Percentiles rank a stretch among this genome's conserved stretches.
Conservation (phyloP, 2,888 invertebrate species). For the Arge pagana region DNA sequence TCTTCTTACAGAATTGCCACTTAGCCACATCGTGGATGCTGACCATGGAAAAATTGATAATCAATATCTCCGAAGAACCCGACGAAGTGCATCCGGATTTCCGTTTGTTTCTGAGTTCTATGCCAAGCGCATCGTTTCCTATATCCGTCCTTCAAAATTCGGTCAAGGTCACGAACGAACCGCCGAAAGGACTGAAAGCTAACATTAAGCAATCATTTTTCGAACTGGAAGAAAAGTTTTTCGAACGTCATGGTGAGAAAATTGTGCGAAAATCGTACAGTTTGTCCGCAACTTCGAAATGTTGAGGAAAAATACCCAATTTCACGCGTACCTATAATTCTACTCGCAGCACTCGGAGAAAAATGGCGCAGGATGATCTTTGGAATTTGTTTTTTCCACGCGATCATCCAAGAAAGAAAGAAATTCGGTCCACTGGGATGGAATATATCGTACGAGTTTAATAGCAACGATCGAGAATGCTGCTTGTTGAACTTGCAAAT, state of each 20-base stretch:
- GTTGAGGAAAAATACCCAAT: conserved; percentile 6
- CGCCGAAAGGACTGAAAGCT: conserved; percentile 88
- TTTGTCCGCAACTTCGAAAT: conserved; percentile 18
- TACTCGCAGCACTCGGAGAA: conserved; percentile 63
- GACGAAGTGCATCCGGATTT: conserved; percentile 73
- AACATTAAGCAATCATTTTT: conserved; percentile 83
- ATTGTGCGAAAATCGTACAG: not conserved
- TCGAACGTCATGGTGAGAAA: conserved; percentile 62
- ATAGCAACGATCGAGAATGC: conserved; percentile 89
- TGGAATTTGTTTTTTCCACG: conserved; percentile 90
- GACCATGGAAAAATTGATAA: conserved; percentile 77
- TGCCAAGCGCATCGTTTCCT: conserved; percentile 86
- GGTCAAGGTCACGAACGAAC: conserved; percentile 93
- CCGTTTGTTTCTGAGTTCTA: conserved; percentile 85
- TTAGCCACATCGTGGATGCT: conserved; percentile 94
- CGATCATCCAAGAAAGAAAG: conserved; percentile 87
- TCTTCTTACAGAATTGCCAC: conserved; percentile 90
- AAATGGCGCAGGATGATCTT: conserved; percentile 79
- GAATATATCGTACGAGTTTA: conserved; percentile 94
- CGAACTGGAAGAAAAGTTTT: conserved; percentile 78
- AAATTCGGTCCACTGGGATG: conserved; percentile 92
- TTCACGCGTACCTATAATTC: not conserved
- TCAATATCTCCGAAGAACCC: conserved; percentile 70
- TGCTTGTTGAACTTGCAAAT: conserved; percentile 84
- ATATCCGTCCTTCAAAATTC: conserved; percentile 91